Evolutionary conservation across 2,888 invertebrate species (phyloP).

Genomic region (Vanessa cardui): DNA sequence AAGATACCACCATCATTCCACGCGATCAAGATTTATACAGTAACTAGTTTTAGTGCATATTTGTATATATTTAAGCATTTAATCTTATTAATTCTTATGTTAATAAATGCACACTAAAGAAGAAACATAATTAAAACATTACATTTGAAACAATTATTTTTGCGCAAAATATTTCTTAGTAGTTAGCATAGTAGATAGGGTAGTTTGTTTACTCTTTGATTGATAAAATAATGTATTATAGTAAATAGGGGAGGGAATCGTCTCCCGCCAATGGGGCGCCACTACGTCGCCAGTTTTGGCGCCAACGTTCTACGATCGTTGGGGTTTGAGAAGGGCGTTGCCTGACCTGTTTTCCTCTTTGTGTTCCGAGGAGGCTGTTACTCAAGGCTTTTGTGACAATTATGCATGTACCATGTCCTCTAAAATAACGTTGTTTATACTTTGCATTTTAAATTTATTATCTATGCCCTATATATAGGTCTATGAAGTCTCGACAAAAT

Average conservation of each 20-base stretch:
- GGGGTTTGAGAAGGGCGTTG: slow-evolving; percentile 61
- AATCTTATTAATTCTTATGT: too few species aligned
- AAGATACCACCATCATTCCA: too few species aligned
- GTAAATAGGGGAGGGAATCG: slow-evolving; percentile 35
- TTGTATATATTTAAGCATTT: too few species aligned
- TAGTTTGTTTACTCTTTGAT: too few species aligned
- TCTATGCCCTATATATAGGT: neutral
- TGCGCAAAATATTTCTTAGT: too few species aligned
- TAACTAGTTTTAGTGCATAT: too few species aligned
- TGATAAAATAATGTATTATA: neutral
- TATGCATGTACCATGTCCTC: neutral
- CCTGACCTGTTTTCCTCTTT: slow-evolving; percentile 57
- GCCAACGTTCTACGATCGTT: slow-evolving; percentile 62
- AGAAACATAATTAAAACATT: too few species aligned
- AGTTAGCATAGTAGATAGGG: too few species aligned
- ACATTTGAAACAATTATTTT: too few species aligned
- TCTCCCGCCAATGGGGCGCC: slow-evolving; percentile 59
- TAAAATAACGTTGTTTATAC: neutral
- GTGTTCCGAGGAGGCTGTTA: neutral
- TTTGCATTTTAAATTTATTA: neutral
- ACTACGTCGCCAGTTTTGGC: slow-evolving; percentile 69
- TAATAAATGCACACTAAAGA: too few species aligned
- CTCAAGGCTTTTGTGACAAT: slow-evolving; percentile 12
- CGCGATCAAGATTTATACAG: too few species aligned
- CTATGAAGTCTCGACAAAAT: neutral